Evolutionary conservation across 2,797 vertebrate species (phyloP), one percentile per base, ranked within the genome.

Genomic region (Sebastes diploproa): DNA sequence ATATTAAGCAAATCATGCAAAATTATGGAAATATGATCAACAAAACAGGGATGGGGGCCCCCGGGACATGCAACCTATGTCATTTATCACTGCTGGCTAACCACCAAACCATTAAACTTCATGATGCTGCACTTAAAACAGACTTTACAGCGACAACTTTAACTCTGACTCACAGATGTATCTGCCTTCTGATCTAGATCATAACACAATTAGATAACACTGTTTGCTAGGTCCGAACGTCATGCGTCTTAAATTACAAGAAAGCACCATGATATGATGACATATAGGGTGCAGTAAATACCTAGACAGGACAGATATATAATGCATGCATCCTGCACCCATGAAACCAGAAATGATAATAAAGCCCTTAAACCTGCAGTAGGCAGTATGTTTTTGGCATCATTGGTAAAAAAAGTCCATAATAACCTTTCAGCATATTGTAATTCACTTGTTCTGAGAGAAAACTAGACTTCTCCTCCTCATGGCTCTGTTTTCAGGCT

Each of bases 1-100:
- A 92, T 85, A 32, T 12, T 55, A 63, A 55, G 58, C 66, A 92
- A 90, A 91, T 83, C 32, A 85, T 83, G 83, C 77, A 87, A 88
- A 60, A 23, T 7, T 75, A 89, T 58, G 81, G 14, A 91, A 89
- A 92, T 90, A 32, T 46, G n/a, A 63, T 74, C 13, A 6, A 30
- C 22, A 73, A 66, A 75, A 16, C 12, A n/a, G 4, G 5, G 13
- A 5, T n/a, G 7, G 13, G 22, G 46, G 13, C 25, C 16, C 27
- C 10, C 16, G 22, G 29, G 18, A 71, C 55, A 73, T 25, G 18
- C 16, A 79, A 50, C 22, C 18, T 18, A 7, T 42, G 29, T 36
- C 1, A 68, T 34, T 36, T 52, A 36, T 42, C 34, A 80, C 42
- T 69, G 36, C 42, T 75, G 36, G 34, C 16, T 58, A 59, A 74